phyloP scores from a whole-genome alignment of 2,888 invertebrate species.

The Boloria euphrosyne region DNA sequence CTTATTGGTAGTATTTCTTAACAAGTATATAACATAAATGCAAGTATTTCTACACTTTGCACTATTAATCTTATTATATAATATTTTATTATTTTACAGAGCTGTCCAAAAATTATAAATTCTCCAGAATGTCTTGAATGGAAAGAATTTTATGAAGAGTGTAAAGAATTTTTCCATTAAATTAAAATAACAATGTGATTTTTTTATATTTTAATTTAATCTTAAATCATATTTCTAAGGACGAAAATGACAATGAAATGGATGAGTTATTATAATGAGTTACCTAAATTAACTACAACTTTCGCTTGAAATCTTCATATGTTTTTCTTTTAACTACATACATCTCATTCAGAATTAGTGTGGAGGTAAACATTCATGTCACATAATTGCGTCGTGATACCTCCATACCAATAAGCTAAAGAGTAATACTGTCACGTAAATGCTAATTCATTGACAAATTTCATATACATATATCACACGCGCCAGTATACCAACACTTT shows the following conservation, averaged over 20 bases:
- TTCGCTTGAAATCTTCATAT: conserved; percentile 55
- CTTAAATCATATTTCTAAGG: conserved; percentile 54
- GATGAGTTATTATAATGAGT: conserved; percentile 49
- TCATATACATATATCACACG: conserved; percentile 69
- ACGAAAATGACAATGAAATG: conserved; percentile 52
- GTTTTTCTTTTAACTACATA: conserved; percentile 59
- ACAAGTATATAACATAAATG: background rate
- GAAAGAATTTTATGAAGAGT: conserved; percentile 56
- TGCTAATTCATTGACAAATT: conserved; percentile 65
- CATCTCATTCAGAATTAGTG: conserved; percentile 58
- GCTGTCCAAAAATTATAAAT: conserved; percentile 56
- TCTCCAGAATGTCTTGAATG: conserved; percentile 51
- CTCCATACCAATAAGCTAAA: conserved; percentile 62
- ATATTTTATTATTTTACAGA: conserved; percentile 46
- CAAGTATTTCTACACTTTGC: background rate
- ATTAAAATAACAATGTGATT: conserved; percentile 37
- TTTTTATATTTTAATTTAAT: conserved; percentile 58
- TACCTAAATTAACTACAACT: conserved; percentile 34
- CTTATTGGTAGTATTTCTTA: background rate
- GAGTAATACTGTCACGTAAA: conserved; percentile 80
- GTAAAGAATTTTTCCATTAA: conserved; percentile 52
- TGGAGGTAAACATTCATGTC: conserved; percentile 46
- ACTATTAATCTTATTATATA: background rate
- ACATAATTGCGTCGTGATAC: conserved; percentile 47
- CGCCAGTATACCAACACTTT: conserved; percentile 76